phyloP scores from a whole-genome alignment of 2,888 invertebrate species.

The Apocheima hispidaria region DNA sequence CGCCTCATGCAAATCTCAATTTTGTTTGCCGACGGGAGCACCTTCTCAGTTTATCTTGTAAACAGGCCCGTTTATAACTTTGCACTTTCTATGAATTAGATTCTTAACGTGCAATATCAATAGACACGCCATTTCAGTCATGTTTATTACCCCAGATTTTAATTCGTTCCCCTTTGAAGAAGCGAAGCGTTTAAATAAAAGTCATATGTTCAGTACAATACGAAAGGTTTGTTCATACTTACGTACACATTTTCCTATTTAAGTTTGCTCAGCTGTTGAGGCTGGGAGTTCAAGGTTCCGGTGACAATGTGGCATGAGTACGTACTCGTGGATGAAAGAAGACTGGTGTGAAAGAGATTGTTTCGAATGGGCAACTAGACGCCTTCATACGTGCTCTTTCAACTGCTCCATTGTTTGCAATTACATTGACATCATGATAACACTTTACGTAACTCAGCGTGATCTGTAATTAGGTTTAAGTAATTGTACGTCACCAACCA shows the following conservation, averaged over 20 bases:
- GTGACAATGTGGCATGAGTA: constrained; percentile 59
- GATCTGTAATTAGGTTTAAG: background rate
- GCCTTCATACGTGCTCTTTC: constrained; percentile 25
- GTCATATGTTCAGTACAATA: constrained; percentile 47
- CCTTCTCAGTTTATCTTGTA: constrained; percentile 72
- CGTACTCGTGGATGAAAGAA: constrained; percentile 55
- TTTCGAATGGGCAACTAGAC: constrained; percentile 37
- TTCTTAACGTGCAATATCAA: background rate
- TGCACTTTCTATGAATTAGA: constrained; percentile 2
- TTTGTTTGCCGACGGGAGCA: constrained; percentile 81
- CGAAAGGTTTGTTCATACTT: constrained; percentile 52
- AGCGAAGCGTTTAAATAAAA: constrained; percentile 28
- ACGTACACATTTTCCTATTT: constrained; percentile 51
- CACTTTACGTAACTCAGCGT: background rate
- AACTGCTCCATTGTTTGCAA: constrained; percentile 30
- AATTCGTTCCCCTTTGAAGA: constrained; percentile 2
- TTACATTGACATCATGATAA: constrained; percentile 28
- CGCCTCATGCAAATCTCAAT: constrained; percentile 82
- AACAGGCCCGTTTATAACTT: constrained; percentile 50
- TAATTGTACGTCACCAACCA: background rate
- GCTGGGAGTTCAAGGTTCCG: constrained; percentile 77
- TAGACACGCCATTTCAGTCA: background rate
- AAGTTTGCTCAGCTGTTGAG: constrained; percentile 69
- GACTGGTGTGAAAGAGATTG: constrained; percentile 49
- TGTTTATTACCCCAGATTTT: background rate